These are phyloP conservation scores for Danio rerio DNA, from an alignment of 2,113 vertebrate genomes.

Conservation along the genomic window GRCz12tu NC_133197.1:37600501-37601000, in stretches of 20 bases:
- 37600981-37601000: not conserved
- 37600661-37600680: conserved; percentile 9
- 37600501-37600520: conserved; percentile 24
- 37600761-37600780: not conserved
- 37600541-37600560: conserved; percentile 25
- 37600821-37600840: not conserved
- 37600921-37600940: not conserved
- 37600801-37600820: not conserved
- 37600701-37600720: not conserved
- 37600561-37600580: conserved; percentile 12
- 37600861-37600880: not conserved
- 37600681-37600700: not conserved
- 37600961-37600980: not conserved
- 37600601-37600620: not conserved
- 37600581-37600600: conserved; percentile 1
- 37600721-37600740: not conserved
- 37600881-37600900: not conserved
- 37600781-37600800: not conserved
- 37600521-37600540: conserved; percentile 1
- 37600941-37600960: not conserved
- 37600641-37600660: not conserved
- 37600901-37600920: not conserved
- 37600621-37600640: not conserved
- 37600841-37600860: not conserved
- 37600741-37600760: not conserved